A percentile compares a stretch with the other conserved stretches of the same genome.
These are phyloP conservation scores for Porites cylindrica DNA, from an alignment of 92 coral and sea anemone genomes.

Conservation along the genomic window DNA sequence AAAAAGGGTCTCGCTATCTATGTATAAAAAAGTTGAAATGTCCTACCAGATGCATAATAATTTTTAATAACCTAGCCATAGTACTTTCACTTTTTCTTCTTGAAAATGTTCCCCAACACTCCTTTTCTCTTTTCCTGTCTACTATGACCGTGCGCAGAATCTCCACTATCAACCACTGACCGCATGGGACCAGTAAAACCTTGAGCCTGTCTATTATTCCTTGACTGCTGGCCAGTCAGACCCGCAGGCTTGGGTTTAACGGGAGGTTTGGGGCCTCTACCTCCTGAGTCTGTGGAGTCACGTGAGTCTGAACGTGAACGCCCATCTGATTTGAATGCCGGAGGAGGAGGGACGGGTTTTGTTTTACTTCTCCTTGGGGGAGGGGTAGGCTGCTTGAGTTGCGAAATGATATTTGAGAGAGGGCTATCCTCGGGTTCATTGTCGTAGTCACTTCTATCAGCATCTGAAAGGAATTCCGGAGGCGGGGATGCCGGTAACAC, in stretches of 20 bases:
- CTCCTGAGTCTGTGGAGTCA: conserved; percentile 63
- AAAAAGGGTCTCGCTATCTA: background rate
- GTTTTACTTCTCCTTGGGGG: conserved; percentile 73
- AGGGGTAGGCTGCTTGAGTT: conserved; percentile 59
- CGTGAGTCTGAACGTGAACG: conserved; percentile 73
- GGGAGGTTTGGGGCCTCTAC: conserved; percentile 71
- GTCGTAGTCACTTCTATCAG: conserved; percentile 46
- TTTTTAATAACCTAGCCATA: background rate
- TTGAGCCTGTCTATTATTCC: conserved; percentile 24
- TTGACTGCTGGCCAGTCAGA: conserved; percentile 42
- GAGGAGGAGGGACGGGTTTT: conserved; percentile 77
- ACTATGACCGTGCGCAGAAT: conserved; percentile 66
- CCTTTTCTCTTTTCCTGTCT: conserved; percentile 91
- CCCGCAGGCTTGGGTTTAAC: conserved; percentile 59
- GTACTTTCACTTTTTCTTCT: conserved; percentile 76
- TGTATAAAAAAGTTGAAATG: background rate
- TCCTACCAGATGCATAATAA: background rate
- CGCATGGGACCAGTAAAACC: conserved; percentile 33
- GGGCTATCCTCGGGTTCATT: conserved; percentile 61
- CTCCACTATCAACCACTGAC: conserved; percentile 34
- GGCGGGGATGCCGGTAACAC: conserved; percentile 81
- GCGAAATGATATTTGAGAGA: conserved; percentile 62
- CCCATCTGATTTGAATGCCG: conserved; percentile 55
- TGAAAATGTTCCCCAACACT: conserved; percentile 92
- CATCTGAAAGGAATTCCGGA: conserved; percentile 65